Percentiles rank a stretch among this genome's conserved stretches.
These are phyloP conservation scores for Amphipyra berbera DNA, from an alignment of 2,888 invertebrate genomes.

Conservation along the genomic window DNA sequence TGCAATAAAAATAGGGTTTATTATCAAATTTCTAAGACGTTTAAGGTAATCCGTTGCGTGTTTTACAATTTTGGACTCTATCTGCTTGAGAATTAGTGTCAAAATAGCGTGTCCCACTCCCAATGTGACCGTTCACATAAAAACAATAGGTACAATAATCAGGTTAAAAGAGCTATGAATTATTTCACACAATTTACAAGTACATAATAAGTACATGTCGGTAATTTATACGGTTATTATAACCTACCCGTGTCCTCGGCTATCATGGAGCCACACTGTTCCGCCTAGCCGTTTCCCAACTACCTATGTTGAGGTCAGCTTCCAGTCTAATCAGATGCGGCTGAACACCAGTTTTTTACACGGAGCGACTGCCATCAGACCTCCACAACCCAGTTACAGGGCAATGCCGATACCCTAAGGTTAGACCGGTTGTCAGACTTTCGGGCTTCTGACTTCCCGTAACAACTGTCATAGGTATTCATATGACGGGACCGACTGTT, in stretches of 20 bases:
- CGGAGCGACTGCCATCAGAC: no score
- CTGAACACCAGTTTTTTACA: no score
- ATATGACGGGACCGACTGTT: no score
- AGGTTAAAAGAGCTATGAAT: conserved; percentile 52
- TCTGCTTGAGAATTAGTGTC: not conserved
- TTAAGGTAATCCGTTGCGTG: not conserved
- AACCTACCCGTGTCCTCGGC: not conserved
- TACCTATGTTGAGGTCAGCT: no score
- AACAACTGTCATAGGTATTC: no score
- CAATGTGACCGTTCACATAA: conserved; percentile 53
- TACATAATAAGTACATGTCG: conserved; percentile 23
- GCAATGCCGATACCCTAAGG: no score
- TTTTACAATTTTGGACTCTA: conserved; percentile 7
- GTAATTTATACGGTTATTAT: conserved; percentile 46
- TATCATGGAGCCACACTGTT: not conserved
- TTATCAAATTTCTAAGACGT: not conserved
- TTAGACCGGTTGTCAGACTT: no score
- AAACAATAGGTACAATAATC: conserved; percentile 55
- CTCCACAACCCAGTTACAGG: no score
- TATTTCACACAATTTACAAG: conserved; percentile 56
- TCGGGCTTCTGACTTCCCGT: no score
- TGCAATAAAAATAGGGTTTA: not conserved
- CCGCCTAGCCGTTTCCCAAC: no score
- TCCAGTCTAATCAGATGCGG: no score
- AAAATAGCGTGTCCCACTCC: conserved; percentile 5